Conservation (phyloP, 2,797 vertebrate species). For the Hybognathus amarus region DNA sequence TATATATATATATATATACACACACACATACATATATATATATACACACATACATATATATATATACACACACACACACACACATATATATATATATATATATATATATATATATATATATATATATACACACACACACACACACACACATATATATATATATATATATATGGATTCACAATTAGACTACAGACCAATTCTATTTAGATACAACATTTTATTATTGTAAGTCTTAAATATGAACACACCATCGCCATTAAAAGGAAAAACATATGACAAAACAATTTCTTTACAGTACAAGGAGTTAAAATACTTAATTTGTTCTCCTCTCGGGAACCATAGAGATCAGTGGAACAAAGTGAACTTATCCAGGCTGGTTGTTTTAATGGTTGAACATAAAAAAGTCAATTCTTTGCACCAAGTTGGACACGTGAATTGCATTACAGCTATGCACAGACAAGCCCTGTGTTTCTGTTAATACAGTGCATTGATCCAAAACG, state of each 20-base stretch:
- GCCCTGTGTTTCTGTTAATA: slow-evolving; percentile 28
- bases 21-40: too few relatives aligned
- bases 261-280: slow-evolving; percentile 79
- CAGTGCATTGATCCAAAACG: slow-evolving; percentile 35
- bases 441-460: slow-evolving; percentile 52
- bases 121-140: too few relatives aligned
- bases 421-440: slow-evolving; percentile 30
- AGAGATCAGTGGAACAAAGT: slow-evolving; percentile 28
- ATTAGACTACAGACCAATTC: slow-evolving; percentile 28
- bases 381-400: neutral
- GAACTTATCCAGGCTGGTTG: slow-evolving; percentile 9
- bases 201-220: slow-evolving; percentile 81
- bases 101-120: too few relatives aligned
- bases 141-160: too few relatives aligned
- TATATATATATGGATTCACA: neutral
- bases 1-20: too few relatives aligned
- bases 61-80: too few relatives aligned
- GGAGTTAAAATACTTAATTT: slow-evolving; percentile 66
- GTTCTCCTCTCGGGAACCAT: slow-evolving; percentile 51
- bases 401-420: slow-evolving; percentile 27
- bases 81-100: too few relatives aligned
- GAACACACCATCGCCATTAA: slow-evolving; percentile 81
- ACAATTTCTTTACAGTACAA: slow-evolving; percentile 77
- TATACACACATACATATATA: too few relatives aligned
- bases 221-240: slow-evolving; percentile 86